Percentiles rank a stretch among this genome's conserved stretches.
These are phyloP conservation scores for Lomographa bimaculata DNA, from an alignment of 2,888 invertebrate species.

Conservation along the genomic window DNA sequence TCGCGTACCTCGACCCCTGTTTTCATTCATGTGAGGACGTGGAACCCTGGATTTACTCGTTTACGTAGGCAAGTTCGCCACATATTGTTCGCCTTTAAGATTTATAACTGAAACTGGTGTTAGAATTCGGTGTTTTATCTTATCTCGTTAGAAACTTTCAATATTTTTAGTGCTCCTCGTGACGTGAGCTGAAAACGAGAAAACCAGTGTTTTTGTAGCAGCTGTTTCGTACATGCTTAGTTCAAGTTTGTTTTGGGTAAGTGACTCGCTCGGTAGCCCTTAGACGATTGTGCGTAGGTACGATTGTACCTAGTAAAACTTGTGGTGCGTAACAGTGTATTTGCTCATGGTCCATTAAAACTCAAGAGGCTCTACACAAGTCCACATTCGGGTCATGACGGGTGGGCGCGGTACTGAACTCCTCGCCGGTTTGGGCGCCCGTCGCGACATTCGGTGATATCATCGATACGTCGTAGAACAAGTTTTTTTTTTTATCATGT, in stretches of 20 bases:
- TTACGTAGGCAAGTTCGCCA: slow-evolving; percentile 6
- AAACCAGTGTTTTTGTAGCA: slow-evolving; percentile 22
- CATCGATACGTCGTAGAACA: slow-evolving; percentile 20
- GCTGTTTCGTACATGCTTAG: slow-evolving; percentile 23
- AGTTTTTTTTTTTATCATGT: too few relatives aligned
- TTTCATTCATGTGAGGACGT: slow-evolving; percentile 25
- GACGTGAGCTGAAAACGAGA: slow-evolving; percentile 3
- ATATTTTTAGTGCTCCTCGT: slow-evolving; percentile 8
- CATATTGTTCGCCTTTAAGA: slow-evolving; percentile 8
- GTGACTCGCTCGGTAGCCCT: too few relatives aligned
- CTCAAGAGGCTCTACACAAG: too few relatives aligned
- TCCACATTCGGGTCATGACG: too few relatives aligned
- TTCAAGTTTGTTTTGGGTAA: slow-evolving; percentile 9
- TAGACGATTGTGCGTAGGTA: too few relatives aligned
- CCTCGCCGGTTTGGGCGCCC: neutral
- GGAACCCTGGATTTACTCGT: slow-evolving; percentile 9
- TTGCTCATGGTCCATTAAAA: too few relatives aligned
- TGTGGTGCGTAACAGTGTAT: too few relatives aligned
- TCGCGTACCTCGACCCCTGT: slow-evolving; percentile 2
- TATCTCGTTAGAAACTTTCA: slow-evolving; percentile 16
- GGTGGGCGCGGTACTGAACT: slow-evolving; percentile 7
- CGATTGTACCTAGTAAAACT: too few relatives aligned
- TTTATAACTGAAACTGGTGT: slow-evolving; percentile 23
- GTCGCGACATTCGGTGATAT: slow-evolving; percentile 19
- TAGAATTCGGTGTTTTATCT: slow-evolving; percentile 23